Evolutionary conservation across 1,140 invertebrate genomes (phyloP), one percentile per base, ranked within the genome.

Genomic region (Pemphigus obesinymphae): DNA sequence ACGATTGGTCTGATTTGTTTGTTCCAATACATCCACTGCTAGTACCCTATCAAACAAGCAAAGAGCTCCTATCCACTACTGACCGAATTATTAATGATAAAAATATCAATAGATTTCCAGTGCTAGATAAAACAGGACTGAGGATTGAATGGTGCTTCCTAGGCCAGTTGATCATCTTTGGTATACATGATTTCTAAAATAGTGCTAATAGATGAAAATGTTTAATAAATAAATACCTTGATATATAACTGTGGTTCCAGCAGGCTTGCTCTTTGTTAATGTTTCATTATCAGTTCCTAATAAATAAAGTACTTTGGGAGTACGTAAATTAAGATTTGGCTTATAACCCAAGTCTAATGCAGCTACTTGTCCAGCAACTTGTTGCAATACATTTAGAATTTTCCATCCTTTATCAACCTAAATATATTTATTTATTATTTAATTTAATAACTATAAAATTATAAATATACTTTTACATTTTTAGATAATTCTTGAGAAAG

Each of bases 331-430:
- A n/a, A 93, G 90, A 82, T 89, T 89, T 6, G 96, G 90, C 84
- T 92, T 91, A 88, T 97, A 99, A 50, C 98, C 98, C 73, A 99
- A 87, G 89, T 99, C 98, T 68, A 99, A 89, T 40, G 98, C 97
- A 70, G 96, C 97, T 70, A 97, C 96, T 90, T 99, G 96, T 23
- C 93, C 92, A 37, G 95, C 95, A 81, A 95, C 95, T 84, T 93
- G 93, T 84, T 98, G 96, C 23, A 98, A 89, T 29, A 98, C 90
- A 87, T 98, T 98, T 84, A 98, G 89, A 20, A 97, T 91, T 88
- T 94, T 93, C 92, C 91, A 94, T 76, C 90, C 88, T 26, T 80
- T 53, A 85, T 87, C 84, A 87, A 43, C 53, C 70, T 82, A 82
- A 76, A 58, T 7, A 45, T 43, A 7, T 68, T 58, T 53, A 13